Conservation (phyloP, 2,113 vertebrate species). For the Passerina amoena region DNA sequence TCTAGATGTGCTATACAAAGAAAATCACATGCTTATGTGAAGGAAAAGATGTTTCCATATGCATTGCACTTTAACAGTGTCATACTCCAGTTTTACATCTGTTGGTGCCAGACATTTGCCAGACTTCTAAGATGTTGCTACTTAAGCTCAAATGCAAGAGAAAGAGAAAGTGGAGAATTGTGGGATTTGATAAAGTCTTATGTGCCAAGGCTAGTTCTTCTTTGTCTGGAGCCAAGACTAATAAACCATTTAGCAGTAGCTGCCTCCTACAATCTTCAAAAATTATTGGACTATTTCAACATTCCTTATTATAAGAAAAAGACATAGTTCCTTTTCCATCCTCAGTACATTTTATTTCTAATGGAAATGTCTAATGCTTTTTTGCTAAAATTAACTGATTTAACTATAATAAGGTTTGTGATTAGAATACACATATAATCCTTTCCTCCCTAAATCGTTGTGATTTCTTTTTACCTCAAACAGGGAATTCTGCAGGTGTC, state of each 20-base stretch:
- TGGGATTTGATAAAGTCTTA: not conserved
- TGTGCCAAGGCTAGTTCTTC: not conserved
- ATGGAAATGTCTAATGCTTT: not conserved
- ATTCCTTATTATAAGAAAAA: not conserved
- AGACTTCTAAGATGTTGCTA: not conserved
- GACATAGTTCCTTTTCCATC: not conserved
- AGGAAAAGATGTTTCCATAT: not conserved
- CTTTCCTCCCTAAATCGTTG: not conserved
- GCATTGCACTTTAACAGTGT: not conserved
- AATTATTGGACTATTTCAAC: not conserved
- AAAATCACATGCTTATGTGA: not conserved
- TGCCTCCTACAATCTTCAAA: not conserved
- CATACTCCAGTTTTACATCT: not conserved
- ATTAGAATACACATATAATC: not conserved
- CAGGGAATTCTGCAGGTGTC: not conserved
- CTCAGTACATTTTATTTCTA: not conserved
- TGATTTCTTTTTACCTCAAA: not conserved
- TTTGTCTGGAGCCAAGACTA: not conserved
- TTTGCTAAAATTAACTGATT: not conserved
- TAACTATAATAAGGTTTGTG: not conserved
- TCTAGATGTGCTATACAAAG: not conserved
- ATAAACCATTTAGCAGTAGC: not conserved
- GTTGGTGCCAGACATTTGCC: not conserved
- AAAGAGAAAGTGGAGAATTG: not conserved
- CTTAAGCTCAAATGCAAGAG: not conserved